Evolutionary conservation across 2,797 vertebrate species (phyloP), one percentile per base, ranked within the genome.

Genomic region (Poeciliopsis infans): DNA sequence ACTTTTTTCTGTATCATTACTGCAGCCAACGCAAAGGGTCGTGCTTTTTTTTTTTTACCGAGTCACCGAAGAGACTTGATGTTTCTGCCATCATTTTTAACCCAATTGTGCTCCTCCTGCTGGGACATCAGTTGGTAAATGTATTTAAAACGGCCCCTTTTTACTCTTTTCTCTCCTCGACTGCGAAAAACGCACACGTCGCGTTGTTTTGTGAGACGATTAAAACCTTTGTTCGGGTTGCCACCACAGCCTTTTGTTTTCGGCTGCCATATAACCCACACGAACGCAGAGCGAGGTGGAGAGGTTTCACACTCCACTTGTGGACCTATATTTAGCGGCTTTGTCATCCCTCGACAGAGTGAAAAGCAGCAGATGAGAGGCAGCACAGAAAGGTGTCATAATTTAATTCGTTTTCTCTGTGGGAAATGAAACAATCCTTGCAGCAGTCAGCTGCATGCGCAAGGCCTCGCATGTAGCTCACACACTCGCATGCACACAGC

Each of bases 351-450:
- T 86, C 77, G 81, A 90, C 83, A 64, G 47, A 36, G 77, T 80
- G 90, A 86, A 85, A 89, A 88, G 86, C 79, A 77, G 69, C 43
- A 85, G 87, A 85, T 85, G 85, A 91, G 89, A 90, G 87, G 92
- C 87, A 88, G 88, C 85, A 75, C 78, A 88, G 86, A 85, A 88
- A 94, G 89, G 91, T 89, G 92, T 91, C 89, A 88, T 73, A 83
- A 89, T 92, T 92, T 93, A 92, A 94, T 94, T 94, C 36, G 85
- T 82, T 91, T 83, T 87, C 92, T 89, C 93, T 79, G 92, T 77
- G 87, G 90, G 89, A 86, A 89, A 88, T 74, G 86, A 88, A 89
- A 88, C 43, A 18, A 86, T 77, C 72, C 80, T 47, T 15, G 36
- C 33, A 39, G 69, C 87, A 85, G 74, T 84, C 78, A 77, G 81